A percentile compares a stretch with the other conserved stretches of the same genome.
Conservation (phyloP, 2,888 invertebrate species). For the Agrenia bidenticulata region DNA sequence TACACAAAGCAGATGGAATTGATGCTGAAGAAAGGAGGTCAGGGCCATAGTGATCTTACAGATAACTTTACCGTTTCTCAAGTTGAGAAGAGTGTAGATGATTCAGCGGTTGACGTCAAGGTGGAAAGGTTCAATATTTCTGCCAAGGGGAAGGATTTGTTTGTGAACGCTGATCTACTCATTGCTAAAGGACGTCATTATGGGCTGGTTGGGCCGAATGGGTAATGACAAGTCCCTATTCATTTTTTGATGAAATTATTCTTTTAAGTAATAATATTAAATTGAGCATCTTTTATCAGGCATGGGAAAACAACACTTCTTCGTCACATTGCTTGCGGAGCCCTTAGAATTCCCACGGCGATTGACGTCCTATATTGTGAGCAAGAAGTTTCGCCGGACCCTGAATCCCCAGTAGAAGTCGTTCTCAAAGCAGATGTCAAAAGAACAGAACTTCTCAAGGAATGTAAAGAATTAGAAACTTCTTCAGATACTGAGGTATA, state of each 20-base stretch:
- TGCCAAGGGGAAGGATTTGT: conserved; percentile 95
- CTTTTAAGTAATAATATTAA: background rate
- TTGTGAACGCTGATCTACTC: conserved; percentile 89
- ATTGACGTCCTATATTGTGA: conserved; percentile 97
- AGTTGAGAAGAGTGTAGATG: conserved; percentile 64
- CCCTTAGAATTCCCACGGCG: conserved; percentile 90
- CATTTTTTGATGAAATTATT: background rate
- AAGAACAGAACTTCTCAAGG: conserved; percentile 75
- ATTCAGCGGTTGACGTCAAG: conserved; percentile 96
- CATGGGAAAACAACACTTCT: conserved; percentile 98
- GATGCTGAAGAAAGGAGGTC: conserved; percentile 81
- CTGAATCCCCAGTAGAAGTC: conserved; percentile 87
- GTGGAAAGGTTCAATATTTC: conserved; percentile 97
- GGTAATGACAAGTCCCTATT: conserved; percentile 62
- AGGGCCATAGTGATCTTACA: conserved; percentile 84
- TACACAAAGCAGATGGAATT: conserved; percentile 84
- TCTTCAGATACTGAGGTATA: conserved; percentile 70
- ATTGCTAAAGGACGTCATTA: conserved; percentile 93
- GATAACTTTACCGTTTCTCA: conserved; percentile 94
- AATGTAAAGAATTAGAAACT: conserved; percentile 79
- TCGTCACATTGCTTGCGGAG: conserved; percentile 85
- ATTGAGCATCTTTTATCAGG: conserved; percentile 57
- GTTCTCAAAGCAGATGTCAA: conserved; percentile 91
- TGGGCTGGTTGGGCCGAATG: conserved; percentile 97
- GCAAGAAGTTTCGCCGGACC: conserved; percentile 95